Evolutionary conservation across 2,888 invertebrate species (phyloP).

Genomic region (Ophioninae sp.): DNA sequence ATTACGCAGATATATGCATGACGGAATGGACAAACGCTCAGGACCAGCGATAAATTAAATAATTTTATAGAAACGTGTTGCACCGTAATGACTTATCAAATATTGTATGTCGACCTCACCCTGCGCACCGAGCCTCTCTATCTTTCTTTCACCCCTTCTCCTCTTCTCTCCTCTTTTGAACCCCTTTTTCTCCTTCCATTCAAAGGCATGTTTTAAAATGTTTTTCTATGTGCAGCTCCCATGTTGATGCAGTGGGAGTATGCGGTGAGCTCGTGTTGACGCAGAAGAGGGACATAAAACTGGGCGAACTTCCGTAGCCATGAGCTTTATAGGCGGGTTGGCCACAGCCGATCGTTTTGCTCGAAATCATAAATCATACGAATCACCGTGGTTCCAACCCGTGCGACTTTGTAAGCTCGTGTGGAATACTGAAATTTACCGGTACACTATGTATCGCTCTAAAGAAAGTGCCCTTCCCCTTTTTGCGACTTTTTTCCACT

Average conservation of each 20-base stretch:
- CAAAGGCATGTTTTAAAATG: constrained; percentile 3
- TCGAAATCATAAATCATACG: constrained; percentile 74
- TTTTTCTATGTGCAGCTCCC: constrained; percentile 24
- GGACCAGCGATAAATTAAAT: constrained; percentile 75
- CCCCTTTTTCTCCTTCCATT: constrained; percentile 8
- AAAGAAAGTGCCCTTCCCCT: neutral
- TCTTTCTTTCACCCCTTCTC: neutral
- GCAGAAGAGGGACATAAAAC: constrained; percentile 75
- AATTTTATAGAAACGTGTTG: constrained; percentile 77
- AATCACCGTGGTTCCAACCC: constrained; percentile 64
- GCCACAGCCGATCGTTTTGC: constrained; percentile 68
- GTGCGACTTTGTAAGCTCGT: constrained; percentile 52
- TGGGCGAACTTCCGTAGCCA: constrained; percentile 48
- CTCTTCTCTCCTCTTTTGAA: constrained; percentile 11
- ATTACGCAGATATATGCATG: neutral
- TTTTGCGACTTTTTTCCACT: too few relatives aligned
- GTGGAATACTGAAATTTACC: constrained; percentile 26
- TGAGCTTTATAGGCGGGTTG: constrained; percentile 65
- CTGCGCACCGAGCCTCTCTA: neutral
- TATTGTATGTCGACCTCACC: constrained; percentile 70
- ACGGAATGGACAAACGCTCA: constrained; percentile 63
- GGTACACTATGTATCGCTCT: constrained; percentile 33
- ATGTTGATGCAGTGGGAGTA: constrained; percentile 3
- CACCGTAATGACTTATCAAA: constrained; percentile 72
- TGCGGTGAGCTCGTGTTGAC: constrained; percentile 71